Evolutionary conservation across 2,888 invertebrate species (phyloP).

Genomic region (Mylabris sibirica): DNA sequence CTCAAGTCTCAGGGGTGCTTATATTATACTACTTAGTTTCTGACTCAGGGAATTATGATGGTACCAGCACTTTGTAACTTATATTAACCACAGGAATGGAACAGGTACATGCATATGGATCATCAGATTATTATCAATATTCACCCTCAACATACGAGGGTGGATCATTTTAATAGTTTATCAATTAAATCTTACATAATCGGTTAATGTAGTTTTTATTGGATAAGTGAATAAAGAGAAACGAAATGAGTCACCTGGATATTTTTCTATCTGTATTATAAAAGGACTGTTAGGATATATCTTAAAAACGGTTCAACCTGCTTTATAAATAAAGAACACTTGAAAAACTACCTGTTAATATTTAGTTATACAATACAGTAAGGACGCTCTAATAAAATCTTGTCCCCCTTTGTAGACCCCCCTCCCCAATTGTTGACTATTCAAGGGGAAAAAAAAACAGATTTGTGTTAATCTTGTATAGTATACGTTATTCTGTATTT

Average conservation of each 20-base stretch:
- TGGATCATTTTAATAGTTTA: conserved; percentile 3
- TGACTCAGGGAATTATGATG: conserved; percentile 16
- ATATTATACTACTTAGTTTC: conserved; percentile 22
- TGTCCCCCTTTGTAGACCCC: conserved; percentile 20
- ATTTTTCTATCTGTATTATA: conserved; percentile 29
- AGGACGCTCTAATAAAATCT: conserved; percentile 31
- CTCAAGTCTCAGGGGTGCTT: conserved; percentile 33
- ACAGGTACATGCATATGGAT: conserved; percentile 17
- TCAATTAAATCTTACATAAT: conserved; percentile 10
- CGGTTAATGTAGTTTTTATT: not conserved
- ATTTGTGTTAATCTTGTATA: conserved; percentile 26
- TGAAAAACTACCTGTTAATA: conserved; percentile 35
- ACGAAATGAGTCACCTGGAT: conserved; percentile 27
- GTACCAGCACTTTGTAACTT: conserved; percentile 30
- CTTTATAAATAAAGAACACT: conserved; percentile 36
- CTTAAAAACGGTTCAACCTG: conserved; percentile 39
- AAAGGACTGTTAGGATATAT: conserved; percentile 36
- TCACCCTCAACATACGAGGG: conserved; percentile 6
- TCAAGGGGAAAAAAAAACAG: conserved; percentile 23
- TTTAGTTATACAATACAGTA: conserved; percentile 32
- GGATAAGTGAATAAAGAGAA: conserved; percentile 12
- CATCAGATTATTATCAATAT: conserved; percentile 23
- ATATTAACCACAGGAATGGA: conserved; percentile 22
- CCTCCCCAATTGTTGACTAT: conserved; percentile 27
- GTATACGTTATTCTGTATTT: conserved; percentile 15